Base-by-base conservation (phyloP, 2,797 vertebrate species). In the Micropoecilia bifurca region DNA sequence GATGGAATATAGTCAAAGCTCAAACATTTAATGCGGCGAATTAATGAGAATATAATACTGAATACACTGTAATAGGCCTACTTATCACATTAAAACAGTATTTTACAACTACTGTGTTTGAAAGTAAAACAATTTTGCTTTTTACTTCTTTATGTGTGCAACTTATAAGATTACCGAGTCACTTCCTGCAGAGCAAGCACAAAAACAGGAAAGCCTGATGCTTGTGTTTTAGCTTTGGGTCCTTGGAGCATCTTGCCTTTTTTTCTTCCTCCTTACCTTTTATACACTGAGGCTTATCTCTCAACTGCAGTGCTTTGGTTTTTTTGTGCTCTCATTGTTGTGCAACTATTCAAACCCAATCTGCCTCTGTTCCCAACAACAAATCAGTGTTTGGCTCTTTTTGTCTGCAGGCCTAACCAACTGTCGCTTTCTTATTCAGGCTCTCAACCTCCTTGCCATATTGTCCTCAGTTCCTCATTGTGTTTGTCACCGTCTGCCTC, bases 271-370 rank as follows among this genome's bases (percentile, higher is more conserved):
- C 76, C 73, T 74, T 92, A 94, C 94, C 91, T 94, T 61, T 91
- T 90, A 88, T 85, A 77, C 79, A 30, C 28, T 20, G 68, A 74
- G 68, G 78, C 95, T 96, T 96, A 96, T 96, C 96, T 91, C 88
- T 53, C 53, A 77, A 81, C 86, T 92, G 95, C 96, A 96, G 95
- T 88, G 84, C 91, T 94, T 91, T 91, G 71, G 39, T 83, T 86
- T 91, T 94, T 96, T 96, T 96, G 95, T 96, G 95, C 95, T 91
- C 89, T 89, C 90, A 87, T 91, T 96, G 95, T 95, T 94, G 94
- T 91, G 94, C 92, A 94, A 95, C 93, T 92, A 95, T 96, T 96
- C 95, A 95, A 93, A 80, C 91, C 81, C 93, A 94, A 93, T 94
- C 93, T 94, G 91, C 89, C 87, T 94, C 89, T 95, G 93, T 95